Conservation (phyloP, 2,888 invertebrate genomes). For the Archips xylosteana region DNA sequence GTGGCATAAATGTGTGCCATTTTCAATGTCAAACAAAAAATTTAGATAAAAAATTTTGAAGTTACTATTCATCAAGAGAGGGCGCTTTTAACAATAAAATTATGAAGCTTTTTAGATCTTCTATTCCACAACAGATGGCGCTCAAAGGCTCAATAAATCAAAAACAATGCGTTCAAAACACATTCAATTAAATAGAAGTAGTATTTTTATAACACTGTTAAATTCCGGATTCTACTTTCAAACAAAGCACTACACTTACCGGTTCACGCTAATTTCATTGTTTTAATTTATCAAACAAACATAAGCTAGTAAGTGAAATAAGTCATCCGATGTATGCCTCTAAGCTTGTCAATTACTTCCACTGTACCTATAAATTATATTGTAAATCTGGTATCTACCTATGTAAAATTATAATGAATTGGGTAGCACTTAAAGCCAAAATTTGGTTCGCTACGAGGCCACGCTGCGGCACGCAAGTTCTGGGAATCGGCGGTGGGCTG, state of each 20-base stretch:
- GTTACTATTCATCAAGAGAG: conserved; percentile 17
- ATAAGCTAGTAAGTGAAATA: too few species aligned
- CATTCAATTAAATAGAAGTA: too few species aligned
- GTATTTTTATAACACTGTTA: too few species aligned
- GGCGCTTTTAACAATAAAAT: conserved; percentile 5
- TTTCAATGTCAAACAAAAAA: too few species aligned
- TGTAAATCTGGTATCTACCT: not conserved
- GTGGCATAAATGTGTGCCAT: too few species aligned
- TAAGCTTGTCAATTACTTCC: not conserved
- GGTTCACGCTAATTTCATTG: too few species aligned
- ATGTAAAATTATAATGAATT: conserved; percentile 4
- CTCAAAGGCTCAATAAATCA: not conserved
- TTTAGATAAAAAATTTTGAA: too few species aligned
- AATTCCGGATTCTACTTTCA: too few species aligned
- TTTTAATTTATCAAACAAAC: too few species aligned
- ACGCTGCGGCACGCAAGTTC: conserved; percentile 33
- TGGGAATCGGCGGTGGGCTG: conserved; percentile 23
- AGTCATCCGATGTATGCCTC: too few species aligned
- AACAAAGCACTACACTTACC: too few species aligned
- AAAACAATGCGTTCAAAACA: too few species aligned
- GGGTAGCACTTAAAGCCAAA: conserved; percentile 23
- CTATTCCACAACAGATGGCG: conserved; percentile 24
- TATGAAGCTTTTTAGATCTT: not conserved
- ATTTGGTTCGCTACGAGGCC: conserved; percentile 24
- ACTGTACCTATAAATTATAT: not conserved